A percentile compares a stretch with the other conserved stretches of the same genome.
Evolutionary conservation across 2,113 vertebrate genomes (phyloP).

Genomic region (Paradoxurus hermaphroditus): DNA sequence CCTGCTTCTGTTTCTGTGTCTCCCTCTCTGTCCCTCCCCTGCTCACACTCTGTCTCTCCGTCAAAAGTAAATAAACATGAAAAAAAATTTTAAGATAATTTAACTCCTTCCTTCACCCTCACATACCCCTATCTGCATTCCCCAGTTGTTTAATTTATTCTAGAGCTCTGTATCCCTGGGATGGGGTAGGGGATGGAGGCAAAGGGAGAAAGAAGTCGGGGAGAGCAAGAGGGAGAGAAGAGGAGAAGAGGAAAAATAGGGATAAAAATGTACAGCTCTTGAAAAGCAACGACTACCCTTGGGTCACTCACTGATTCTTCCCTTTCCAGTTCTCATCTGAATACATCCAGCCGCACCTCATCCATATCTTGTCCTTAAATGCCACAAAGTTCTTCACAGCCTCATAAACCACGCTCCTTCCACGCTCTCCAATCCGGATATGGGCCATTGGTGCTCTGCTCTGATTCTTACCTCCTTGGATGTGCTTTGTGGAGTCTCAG

Average conservation of each 20-base stretch:
- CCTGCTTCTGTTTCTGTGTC: no score
- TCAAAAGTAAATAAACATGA: no score
- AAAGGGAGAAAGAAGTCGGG: rapidly evolving
- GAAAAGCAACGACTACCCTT: background rate
- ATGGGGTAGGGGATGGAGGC: rapidly evolving
- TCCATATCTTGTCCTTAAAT: background rate
- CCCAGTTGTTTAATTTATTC: background rate
- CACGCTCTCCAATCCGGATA: background rate
- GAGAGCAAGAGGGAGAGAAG: background rate
- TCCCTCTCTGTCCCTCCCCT: no score
- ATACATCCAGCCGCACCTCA: background rate
- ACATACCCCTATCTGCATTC: background rate
- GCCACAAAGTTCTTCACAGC: background rate
- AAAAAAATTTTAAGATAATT: no score
- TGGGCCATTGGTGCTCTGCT: background rate
- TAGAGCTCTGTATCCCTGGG: background rate
- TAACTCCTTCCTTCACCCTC: background rate
- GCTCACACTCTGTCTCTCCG: no score
- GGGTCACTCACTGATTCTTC: background rate
- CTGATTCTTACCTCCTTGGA: background rate
- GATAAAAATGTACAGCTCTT: background rate
- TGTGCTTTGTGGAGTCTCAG: background rate
- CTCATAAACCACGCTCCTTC: background rate
- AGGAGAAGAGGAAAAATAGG: background rate
- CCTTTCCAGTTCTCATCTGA: background rate